Evolutionary conservation across 2,797 vertebrate genomes (phyloP), one percentile per base, ranked within the genome.

Genomic region (Sebastolobus altivelis): DNA sequence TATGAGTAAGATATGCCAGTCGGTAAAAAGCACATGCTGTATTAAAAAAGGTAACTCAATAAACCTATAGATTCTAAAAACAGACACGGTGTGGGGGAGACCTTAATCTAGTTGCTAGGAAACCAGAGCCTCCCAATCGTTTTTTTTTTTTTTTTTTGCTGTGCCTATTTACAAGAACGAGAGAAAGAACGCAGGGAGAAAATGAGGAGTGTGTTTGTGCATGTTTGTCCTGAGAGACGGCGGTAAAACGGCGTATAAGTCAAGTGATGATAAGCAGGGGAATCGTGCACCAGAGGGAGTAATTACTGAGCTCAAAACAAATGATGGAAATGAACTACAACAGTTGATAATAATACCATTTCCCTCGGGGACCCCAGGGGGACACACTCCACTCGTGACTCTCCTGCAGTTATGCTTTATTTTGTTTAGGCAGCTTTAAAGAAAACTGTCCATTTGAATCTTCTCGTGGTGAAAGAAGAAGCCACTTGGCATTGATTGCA

Each of bases 291-390:
- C 93, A 60, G 46, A n/a, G 95, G 92, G 95, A 94, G 88, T 93
- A 95, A 95, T 96, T 96, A 96, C 18, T 75, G 62, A 79, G 82
- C 79, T 80, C 85, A 86, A 91, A 95, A 94, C 94, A 95, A 95
- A 95, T 82, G 83, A 91, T 87, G 93, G 88, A 92, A 88, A 94
- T 79, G 80, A 81, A 80, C 68, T 63, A 82, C 79, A 91, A 77
- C 71, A 79, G 85, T 81, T 83, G 79, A 84, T 88, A 87, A 91
- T 87, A 86, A 89, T 86, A 83, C 58, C 12, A 4, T 60, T 77
- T 86, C 86, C 83, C 84, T 9, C 2, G 2, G 66, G 80, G 69
- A 69, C 20, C 12, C n/a, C 6, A 7, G 20, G 20, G 61, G n/a
- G n/a, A 74, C 25, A 77, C 67, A 13, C 43, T 73, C 74, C 4